These are phyloP conservation scores for Rhadinocentrus ornatus DNA, from an alignment of 2,797 vertebrate genomes.

Conservation along the genomic window DNA sequence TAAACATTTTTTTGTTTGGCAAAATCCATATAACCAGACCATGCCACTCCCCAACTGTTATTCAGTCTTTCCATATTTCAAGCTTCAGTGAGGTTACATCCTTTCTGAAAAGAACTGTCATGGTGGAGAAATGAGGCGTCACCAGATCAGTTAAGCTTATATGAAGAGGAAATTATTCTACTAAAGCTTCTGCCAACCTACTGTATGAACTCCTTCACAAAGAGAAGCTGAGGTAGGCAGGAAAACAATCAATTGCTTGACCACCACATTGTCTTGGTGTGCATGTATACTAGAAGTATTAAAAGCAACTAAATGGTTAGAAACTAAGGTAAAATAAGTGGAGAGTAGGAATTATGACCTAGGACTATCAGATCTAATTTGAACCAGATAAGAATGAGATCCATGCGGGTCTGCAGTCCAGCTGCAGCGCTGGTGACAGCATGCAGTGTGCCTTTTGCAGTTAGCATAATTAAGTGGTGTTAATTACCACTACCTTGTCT, in stretches of 20 bases:
- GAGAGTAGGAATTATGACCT: conserved; percentile 39
- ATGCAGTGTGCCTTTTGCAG: conserved; percentile 56
- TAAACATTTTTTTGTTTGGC: conserved; percentile 2
- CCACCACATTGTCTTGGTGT: conserved; percentile 41
- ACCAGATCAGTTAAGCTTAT: conserved; percentile 47
- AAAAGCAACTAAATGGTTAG: conserved; percentile 15
- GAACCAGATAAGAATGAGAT: conserved; percentile 50
- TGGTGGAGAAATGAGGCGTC: conserved; percentile 22
- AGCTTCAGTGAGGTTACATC: conserved; percentile 30
- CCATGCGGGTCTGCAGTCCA: conserved; percentile 68
- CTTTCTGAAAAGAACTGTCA: conserved; percentile 26
- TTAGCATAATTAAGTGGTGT: conserved; percentile 61
- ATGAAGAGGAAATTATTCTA: conserved; percentile 29
- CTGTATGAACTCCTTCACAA: conserved; percentile 29
- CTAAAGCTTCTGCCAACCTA: conserved; percentile 18
- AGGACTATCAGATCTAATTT: conserved; percentile 35
- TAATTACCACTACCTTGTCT: conserved; percentile 9
- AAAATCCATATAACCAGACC: not conserved
- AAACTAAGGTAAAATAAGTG: conserved; percentile 18
- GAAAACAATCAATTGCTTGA: conserved; percentile 70
- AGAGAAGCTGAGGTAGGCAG: conserved; percentile 80
- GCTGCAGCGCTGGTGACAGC: conserved; percentile 63
- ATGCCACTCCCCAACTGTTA: not conserved
- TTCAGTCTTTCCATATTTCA: conserved; percentile 12
- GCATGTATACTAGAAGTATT: conserved; percentile 41